phyloP scores from a whole-genome alignment of 1,140 invertebrate genomes.

The Nephila pilipes region DNA sequence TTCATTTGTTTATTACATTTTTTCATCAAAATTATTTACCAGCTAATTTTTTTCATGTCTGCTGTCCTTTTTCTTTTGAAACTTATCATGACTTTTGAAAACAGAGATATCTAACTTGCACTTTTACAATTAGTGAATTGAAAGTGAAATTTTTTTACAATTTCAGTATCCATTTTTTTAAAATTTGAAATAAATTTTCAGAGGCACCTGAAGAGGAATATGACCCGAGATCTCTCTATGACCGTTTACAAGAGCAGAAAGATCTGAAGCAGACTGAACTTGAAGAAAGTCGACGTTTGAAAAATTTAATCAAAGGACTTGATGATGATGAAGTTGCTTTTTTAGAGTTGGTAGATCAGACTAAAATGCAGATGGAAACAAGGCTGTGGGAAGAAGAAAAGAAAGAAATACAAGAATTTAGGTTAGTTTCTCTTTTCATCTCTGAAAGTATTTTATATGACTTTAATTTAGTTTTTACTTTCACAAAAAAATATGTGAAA shows the following conservation, averaged over 20 bases:
- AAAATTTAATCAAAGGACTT: slow-evolving; percentile 96
- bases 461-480: too few species aligned
- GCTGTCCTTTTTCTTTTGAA: too few species aligned
- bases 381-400: slow-evolving; percentile 90
- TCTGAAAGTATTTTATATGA: too few species aligned
- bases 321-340: slow-evolving; percentile 98
- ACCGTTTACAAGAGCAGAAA: slow-evolving; percentile 94
- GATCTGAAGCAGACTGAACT: slow-evolving; percentile 94
- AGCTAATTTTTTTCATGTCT: too few species aligned
- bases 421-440: slow-evolving; percentile 79
- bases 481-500: too few species aligned
- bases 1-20: too few species aligned
- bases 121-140: too few species aligned
- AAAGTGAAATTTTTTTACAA: too few species aligned
- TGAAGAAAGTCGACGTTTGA: slow-evolving; percentile 96
- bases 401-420: slow-evolving; percentile 90
- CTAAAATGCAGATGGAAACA: slow-evolving; percentile 90
- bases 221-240: slow-evolving; percentile 92
- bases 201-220: slow-evolving; percentile 91
- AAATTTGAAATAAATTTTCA: slow-evolving; percentile 79
- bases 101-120: too few species aligned
- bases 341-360: slow-evolving; percentile 92
- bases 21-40: too few species aligned
- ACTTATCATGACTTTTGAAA: too few species aligned
- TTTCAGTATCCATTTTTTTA: too few species aligned